These are phyloP conservation scores for Sebastes paucispinis DNA, from an alignment of 2,797 vertebrate genomes.

Conservation along the genomic window DNA sequence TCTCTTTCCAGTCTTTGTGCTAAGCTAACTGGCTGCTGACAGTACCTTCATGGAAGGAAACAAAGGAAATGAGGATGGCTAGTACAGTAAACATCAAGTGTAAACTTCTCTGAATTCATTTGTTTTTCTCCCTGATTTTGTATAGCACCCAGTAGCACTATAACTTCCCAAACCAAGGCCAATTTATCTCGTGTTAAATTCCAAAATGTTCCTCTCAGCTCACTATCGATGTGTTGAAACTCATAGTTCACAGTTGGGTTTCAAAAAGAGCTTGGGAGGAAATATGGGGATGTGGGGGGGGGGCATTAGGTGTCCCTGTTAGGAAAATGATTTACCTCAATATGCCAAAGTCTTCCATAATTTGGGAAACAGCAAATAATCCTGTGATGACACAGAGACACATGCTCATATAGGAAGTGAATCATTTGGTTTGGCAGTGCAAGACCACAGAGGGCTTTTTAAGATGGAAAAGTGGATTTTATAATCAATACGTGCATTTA, in stretches of 20 bases:
- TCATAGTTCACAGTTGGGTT: not conserved
- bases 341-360: not conserved
- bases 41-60: not conserved
- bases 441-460: not conserved
- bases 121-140: not conserved
- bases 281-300: not conserved
- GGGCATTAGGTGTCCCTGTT: not conserved
- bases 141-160: not conserved
- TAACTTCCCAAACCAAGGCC: not conserved
- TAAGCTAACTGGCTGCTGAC: not conserved
- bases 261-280: not conserved
- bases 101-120: not conserved
- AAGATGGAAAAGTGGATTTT: not conserved
- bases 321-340: not conserved
- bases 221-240: not conserved
- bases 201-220: not conserved
- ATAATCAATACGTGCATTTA: not conserved
- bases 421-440: not conserved
- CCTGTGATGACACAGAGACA: not conserved
- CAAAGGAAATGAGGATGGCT: not conserved
- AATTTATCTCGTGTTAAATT: not conserved
- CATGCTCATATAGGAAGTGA: not conserved
- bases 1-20: not conserved
- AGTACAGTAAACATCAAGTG: not conserved
- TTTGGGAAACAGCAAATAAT: not conserved